Evolutionary conservation across 2,797 vertebrate genomes (phyloP), one percentile per base, ranked within the genome.

Genomic region (Parambassis ranga): DNA sequence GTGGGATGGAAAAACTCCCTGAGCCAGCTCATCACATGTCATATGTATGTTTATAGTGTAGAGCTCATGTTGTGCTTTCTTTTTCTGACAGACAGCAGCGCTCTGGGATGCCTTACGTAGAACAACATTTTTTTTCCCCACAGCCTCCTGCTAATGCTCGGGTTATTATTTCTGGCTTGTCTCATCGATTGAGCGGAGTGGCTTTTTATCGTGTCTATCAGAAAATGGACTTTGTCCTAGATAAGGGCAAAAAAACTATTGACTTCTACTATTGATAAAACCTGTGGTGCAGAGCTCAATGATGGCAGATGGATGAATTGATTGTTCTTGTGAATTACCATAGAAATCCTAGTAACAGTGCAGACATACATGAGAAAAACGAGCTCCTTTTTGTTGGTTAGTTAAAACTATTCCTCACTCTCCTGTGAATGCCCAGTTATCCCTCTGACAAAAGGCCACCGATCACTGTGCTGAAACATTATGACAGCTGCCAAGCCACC

Each of bases 151-250:
- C 51, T 7, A 6, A 50, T 10, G 14, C 20, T 39, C 4, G 23
- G 5, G 19, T 60, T 38, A 4, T 38, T 81, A 51, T 72, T 76
- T 68, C 24, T 56, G 62, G 8, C 33, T 65, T 30, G n/a, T 30
- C 13, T 41, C 26, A 77, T 85, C 1, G 74, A 82, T 75, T 65
- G 36, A 64, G 31, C 3, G 35, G 44, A 71, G 66, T 58, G 59
- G 44, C 36, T 68, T 75, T 77, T 73, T 73, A 58, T 79, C 10
- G 3, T 63, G 61, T 73, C 59, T 49, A 53, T 84, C 49, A 65
- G 48, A 70, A 71, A 71, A 73, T 63, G 39, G 66, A 51, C 48
- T 60, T 53, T 10, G 11, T 53, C 66, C 65, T 42, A 57, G 51
- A 70, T 18, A 4, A 65, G 35, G 22, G 24, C 14, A 60, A 63